Evolutionary conservation across 2,113 vertebrate species (phyloP).

Genomic region (Dermatemys mawii): DNA sequence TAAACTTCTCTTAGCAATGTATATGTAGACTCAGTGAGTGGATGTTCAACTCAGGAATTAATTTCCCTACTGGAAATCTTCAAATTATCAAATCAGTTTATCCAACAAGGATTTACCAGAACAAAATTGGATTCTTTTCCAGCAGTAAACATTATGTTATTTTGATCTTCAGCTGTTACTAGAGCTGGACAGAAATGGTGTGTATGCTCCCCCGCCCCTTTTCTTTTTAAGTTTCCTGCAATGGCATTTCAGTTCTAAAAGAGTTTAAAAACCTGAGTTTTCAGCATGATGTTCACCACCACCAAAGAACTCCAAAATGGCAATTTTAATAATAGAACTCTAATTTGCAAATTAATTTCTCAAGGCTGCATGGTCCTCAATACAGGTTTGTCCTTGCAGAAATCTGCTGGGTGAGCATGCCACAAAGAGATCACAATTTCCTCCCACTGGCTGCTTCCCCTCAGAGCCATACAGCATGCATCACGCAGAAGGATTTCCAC

Average conservation of each 20-base stretch:
- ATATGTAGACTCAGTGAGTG: not conserved
- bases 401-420: accelerated
- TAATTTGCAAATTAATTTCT: not conserved
- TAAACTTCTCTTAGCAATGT: conserved; percentile 34
- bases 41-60: conserved; percentile 25
- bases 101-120: conserved; percentile 31
- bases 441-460: not conserved
- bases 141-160: conserved; percentile 52
- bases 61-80: conserved; percentile 53
- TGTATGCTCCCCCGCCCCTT: not conserved
- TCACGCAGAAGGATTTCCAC: not conserved
- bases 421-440: accelerated
- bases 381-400: not conserved
- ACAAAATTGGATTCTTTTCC: conserved; percentile 43
- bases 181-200: not conserved
- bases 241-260: not conserved
- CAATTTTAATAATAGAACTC: not conserved
- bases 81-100: conserved; percentile 49
- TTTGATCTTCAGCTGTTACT: conserved; percentile 39
- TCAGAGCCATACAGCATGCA: not conserved
- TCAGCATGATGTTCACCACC: not conserved
- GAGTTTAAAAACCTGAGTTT: not conserved
- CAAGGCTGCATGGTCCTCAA: not conserved
- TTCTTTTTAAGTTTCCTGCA: not conserved
- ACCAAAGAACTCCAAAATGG: not conserved